Evolutionary conservation across 2,113 vertebrate genomes (phyloP).

Genomic region (Pavo muticus): DNA sequence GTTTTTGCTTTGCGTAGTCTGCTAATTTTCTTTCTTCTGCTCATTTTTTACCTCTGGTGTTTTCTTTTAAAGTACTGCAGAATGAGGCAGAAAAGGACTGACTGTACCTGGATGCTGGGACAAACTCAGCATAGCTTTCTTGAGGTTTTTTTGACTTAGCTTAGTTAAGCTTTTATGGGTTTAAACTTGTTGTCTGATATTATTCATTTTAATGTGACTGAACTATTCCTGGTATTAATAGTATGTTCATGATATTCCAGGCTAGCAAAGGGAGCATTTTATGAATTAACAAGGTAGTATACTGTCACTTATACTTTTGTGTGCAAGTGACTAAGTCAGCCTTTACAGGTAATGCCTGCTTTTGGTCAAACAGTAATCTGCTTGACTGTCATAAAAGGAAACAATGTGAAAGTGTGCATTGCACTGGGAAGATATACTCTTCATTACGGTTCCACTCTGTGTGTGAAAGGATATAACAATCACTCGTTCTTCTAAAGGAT

Average conservation of each 20-base stretch:
- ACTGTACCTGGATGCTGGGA: background rate
- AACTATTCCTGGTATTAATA: background rate
- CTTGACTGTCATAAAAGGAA: background rate
- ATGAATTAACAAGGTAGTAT: background rate
- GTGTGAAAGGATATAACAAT: background rate
- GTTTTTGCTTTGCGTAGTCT: background rate
- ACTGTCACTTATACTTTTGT: background rate
- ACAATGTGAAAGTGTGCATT: background rate
- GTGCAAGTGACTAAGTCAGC: background rate
- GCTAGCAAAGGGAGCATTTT: background rate
- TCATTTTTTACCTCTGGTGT: background rate
- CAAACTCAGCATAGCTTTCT: background rate
- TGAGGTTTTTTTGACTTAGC: background rate
- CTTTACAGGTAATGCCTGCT: background rate
- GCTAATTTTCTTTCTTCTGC: background rate
- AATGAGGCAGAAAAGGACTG: background rate
- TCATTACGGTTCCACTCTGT: background rate
- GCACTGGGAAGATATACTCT: background rate
- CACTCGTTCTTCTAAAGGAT: background rate
- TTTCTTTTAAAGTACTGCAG: background rate
- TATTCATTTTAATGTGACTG: background rate
- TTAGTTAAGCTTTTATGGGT: background rate
- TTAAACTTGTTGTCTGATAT: background rate
- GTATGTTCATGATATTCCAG: background rate
- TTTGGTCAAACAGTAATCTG: background rate